A percentile compares a stretch with the other conserved stretches of the same genome.
phyloP scores from a whole-genome alignment of 2,888 invertebrate genomes.

The Cryptocephalus primarius region DNA sequence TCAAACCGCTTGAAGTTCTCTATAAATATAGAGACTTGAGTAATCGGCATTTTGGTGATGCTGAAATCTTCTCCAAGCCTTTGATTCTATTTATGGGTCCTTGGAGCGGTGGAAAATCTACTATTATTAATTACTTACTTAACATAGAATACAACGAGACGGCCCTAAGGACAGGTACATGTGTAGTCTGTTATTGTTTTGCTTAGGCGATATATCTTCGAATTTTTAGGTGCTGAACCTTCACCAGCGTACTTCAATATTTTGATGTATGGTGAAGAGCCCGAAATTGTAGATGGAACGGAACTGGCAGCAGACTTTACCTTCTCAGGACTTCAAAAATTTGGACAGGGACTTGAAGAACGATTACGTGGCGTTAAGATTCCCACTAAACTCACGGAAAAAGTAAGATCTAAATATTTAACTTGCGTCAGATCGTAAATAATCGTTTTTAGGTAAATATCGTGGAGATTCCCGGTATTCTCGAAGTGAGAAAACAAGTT shows the following conservation, averaged over 20 bases:
- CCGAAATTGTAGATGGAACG: constrained; percentile 80
- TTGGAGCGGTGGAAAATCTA: constrained; percentile 93
- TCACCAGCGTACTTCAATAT: constrained; percentile 90
- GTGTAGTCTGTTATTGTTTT: not conserved
- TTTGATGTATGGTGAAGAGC: constrained; percentile 76
- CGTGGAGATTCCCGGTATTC: constrained; percentile 91
- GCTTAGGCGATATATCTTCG: not conserved
- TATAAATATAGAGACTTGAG: constrained; percentile 89
- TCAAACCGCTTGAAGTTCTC: constrained; percentile 80
- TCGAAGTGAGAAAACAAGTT: constrained; percentile 88
- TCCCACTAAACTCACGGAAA: constrained; percentile 75
- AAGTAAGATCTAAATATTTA: constrained; percentile 44
- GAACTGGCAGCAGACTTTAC: constrained; percentile 93
- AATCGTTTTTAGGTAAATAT: constrained; percentile 65
- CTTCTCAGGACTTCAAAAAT: constrained; percentile 87
- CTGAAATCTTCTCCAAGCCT: constrained; percentile 91
- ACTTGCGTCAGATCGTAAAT: not conserved
- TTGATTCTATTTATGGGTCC: constrained; percentile 90
- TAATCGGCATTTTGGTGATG: constrained; percentile 85
- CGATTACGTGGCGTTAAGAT: constrained; percentile 72
- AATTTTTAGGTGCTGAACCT: constrained; percentile 72
- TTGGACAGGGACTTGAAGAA: constrained; percentile 87
- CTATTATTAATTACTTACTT: constrained; percentile 84
- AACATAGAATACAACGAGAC: constrained; percentile 76
- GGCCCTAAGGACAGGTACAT: constrained; percentile 74